Conservation (phyloP, 2,113 vertebrate genomes). For the Macquaria australasica region DNA sequence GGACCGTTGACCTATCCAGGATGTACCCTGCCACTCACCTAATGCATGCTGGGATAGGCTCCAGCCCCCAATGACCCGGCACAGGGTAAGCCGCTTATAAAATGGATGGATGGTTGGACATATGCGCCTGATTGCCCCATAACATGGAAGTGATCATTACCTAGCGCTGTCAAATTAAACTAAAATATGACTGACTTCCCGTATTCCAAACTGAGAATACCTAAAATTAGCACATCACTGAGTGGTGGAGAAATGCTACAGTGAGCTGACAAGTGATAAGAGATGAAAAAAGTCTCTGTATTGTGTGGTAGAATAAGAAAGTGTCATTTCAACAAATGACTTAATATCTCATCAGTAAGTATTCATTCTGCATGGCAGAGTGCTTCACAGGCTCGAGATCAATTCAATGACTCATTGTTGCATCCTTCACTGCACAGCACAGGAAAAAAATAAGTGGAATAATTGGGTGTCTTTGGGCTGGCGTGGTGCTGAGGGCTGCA, state of each 20-base stretch:
- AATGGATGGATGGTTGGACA: conserved; percentile 7
- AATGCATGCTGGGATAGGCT: conserved; percentile 20
- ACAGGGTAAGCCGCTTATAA: conserved; percentile 18
- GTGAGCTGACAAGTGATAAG: conserved; percentile 31
- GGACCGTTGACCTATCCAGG: neutral
- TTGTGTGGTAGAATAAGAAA: conserved; percentile 16
- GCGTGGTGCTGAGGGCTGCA: conserved; percentile 43
- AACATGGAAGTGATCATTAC: neutral
- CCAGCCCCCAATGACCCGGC: neutral
- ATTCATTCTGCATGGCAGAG: conserved; percentile 60
- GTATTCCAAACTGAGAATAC: neutral
- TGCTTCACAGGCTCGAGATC: conserved; percentile 36
- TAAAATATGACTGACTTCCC: neutral
- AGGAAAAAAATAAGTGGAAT: conserved; percentile 19
- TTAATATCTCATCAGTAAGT: conserved; percentile 62
- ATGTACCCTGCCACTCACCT: conserved; percentile 6
- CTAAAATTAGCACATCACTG: conserved; percentile 15
- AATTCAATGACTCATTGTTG: conserved; percentile 42
- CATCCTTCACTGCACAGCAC: conserved; percentile 27
- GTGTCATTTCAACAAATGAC: conserved; percentile 45
- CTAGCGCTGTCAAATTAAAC: neutral
- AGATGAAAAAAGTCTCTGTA: neutral
- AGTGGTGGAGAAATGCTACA: neutral
- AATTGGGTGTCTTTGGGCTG: conserved; percentile 54
- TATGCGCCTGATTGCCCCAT: conserved; percentile 8